These are phyloP conservation scores for Oncorhynchus keta DNA, from an alignment of 2,113 vertebrate species.

Conservation along the genomic window DNA sequence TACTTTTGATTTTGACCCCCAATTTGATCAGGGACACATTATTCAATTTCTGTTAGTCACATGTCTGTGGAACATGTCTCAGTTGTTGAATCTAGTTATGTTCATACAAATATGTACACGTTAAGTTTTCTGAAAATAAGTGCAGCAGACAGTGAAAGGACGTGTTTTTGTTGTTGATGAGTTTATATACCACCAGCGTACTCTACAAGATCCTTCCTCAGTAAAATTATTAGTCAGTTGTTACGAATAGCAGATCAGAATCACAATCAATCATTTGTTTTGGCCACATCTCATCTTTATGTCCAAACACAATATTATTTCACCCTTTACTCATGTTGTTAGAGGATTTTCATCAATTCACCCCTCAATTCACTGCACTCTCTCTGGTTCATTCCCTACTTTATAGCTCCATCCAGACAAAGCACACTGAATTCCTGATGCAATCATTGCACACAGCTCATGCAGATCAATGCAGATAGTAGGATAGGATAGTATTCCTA, in stretches of 20 bases:
- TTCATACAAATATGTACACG: too few relatives aligned
- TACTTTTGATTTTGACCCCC: too few relatives aligned
- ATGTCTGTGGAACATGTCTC: too few relatives aligned
- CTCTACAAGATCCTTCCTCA: background rate
- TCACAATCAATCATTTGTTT: background rate
- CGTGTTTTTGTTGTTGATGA: too few relatives aligned
- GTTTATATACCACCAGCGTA: background rate
- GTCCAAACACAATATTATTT: background rate
- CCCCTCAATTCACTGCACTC: background rate
- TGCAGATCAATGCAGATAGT: conserved; percentile 43
- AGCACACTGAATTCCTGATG: conserved; percentile 47
- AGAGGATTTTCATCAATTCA: background rate
- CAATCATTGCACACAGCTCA: conserved; percentile 56
- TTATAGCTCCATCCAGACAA: background rate
- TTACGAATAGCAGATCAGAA: background rate
- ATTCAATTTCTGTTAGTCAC: too few relatives aligned
- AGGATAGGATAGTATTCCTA: conserved; percentile 23
- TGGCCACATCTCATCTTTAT: background rate
- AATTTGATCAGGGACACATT: too few relatives aligned
- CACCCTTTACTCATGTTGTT: background rate
- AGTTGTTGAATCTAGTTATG: too few relatives aligned
- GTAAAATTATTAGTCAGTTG: background rate
- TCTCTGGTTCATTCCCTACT: conserved; percentile 23
- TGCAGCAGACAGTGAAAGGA: too few relatives aligned
- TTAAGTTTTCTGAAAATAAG: too few relatives aligned